Conservation (phyloP, 1,140 invertebrate species). For the Parapsyche elsis region DNA sequence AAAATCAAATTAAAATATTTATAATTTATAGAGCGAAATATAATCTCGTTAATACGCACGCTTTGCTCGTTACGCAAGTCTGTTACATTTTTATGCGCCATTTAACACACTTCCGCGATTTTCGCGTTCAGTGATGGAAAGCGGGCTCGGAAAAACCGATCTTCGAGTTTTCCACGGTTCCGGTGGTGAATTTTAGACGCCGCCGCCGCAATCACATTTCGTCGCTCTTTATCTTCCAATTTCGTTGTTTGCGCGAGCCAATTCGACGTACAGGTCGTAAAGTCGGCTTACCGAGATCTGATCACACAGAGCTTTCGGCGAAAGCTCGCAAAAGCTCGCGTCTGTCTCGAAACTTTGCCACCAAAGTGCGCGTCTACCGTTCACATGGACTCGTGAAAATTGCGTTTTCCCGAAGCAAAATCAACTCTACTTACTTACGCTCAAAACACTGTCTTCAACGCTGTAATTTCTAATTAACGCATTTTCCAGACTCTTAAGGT, state of each 20-base stretch:
- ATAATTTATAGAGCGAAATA: constrained; percentile 5
- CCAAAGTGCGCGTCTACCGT: not conserved
- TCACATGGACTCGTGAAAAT: not conserved
- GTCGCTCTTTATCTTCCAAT: constrained; percentile 43
- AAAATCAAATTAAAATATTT: not conserved
- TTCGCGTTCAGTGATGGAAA: not conserved
- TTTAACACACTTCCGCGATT: not conserved
- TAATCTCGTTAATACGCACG: constrained; percentile 19
- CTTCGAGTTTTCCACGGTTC: not conserved
- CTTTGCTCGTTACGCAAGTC: constrained; percentile 1
- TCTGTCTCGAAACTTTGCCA: not conserved
- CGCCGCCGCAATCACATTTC: constrained; percentile 31
- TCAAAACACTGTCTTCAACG: not conserved
- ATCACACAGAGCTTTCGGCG: not conserved
- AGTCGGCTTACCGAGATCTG: constrained; percentile 35
- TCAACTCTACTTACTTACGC: not conserved
- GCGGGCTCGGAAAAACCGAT: not conserved
- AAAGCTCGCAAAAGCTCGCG: not conserved
- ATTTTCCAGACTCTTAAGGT: too few species aligned
- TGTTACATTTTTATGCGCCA: constrained; percentile 18
- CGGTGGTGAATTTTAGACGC: not conserved
- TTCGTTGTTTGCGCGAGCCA: constrained; percentile 19
- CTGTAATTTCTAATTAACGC: too few species aligned
- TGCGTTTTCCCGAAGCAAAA: not conserved
- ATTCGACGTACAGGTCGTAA: constrained; percentile 33